Evolutionary conservation across 2,797 vertebrate genomes (phyloP), one percentile per base, ranked within the genome.

Genomic region (Lagocephalus sceleratus): DNA sequence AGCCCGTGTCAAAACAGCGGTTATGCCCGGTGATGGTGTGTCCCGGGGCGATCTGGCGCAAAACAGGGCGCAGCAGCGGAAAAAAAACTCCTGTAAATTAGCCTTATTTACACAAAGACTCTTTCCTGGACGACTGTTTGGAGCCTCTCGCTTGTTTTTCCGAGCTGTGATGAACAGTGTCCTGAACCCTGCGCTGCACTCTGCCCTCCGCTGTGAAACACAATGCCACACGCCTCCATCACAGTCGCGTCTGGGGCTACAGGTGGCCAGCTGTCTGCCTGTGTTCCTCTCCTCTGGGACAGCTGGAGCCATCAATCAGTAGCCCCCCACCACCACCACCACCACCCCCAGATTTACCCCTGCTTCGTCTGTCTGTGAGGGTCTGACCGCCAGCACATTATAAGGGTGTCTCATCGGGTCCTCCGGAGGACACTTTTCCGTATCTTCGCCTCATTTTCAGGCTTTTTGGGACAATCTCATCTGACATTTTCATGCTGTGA

Each of bases 201-300:
- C 76, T 75, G 76, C 73, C 75, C 83, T 85, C 75, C 66, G 71
- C 71, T 78, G 79, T 85, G 79, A 88, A 89, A 87, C 86, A 86
- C 81, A 84, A 86, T 79, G 81, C 83, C 74, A 44, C 39, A 57
- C 6, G 66, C 76, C 76, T 76, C 76, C 57, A 66, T 75, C 73
- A 64, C 78, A 66, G 83, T 66, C 69, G 57, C 77, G 77, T 84
- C 79, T 85, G 79, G 78, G 82, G 75, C 87, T 87, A 89, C 90
- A 91, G 90, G 89, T 91, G 88, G 89, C 85, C 88, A 90, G 88
- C 88, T 90, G 89, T 83, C 87, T 68, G 79, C 84, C 82, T 87
- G 83, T 79, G 82, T 84, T 84, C 78, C 71, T 76, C 75, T 82
- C 80, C 80, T 81, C 64, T 74, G 84, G 85, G 84, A 88, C 88